Evolutionary conservation across 2,888 invertebrate species (phyloP).

Genomic region (Pyrochroa serraticornis): DNA sequence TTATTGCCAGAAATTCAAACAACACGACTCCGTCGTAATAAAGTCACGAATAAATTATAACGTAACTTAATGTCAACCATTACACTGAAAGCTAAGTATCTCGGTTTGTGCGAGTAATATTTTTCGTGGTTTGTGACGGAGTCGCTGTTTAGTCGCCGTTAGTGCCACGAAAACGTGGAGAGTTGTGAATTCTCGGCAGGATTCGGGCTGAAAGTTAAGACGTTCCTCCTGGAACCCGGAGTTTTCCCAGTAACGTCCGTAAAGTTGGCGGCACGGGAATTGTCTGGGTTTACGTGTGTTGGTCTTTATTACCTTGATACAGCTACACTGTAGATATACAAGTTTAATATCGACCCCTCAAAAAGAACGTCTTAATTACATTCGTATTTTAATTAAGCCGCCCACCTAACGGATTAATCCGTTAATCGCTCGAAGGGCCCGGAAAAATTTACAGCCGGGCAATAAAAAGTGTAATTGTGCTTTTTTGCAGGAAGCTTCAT

Average conservation of each 20-base stretch:
- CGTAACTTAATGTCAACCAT: no score
- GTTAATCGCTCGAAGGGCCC: neutral
- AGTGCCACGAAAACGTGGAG: no score
- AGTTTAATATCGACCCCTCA: conserved; percentile 13
- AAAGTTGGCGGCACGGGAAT: conserved; percentile 34
- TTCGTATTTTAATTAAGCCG: conserved; percentile 15
- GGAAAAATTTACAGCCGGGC: conserved; percentile 4
- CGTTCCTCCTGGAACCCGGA: conserved; percentile 17
- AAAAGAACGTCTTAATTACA: conserved; percentile 23
- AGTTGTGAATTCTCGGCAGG: conserved; percentile 40
- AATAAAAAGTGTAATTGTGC: conserved; percentile 6
- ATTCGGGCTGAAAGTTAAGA: conserved; percentile 25
- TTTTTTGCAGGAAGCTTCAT: neutral
- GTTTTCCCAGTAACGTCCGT: conserved; percentile 25
- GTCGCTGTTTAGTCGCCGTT: no score
- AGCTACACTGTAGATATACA: conserved; percentile 19
- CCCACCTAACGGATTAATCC: neutral
- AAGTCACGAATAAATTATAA: no score
- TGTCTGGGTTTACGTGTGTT: conserved; percentile 43
- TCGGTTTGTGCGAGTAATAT: no score
- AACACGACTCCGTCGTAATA: no score
- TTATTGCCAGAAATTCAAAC: no score
- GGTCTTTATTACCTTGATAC: conserved; percentile 37
- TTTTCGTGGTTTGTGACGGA: no score
- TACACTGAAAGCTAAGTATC: no score